These are phyloP conservation scores for Lutraria rhynchaena DNA, from an alignment of 1,140 invertebrate genomes.

Conservation along the genomic window DNA sequence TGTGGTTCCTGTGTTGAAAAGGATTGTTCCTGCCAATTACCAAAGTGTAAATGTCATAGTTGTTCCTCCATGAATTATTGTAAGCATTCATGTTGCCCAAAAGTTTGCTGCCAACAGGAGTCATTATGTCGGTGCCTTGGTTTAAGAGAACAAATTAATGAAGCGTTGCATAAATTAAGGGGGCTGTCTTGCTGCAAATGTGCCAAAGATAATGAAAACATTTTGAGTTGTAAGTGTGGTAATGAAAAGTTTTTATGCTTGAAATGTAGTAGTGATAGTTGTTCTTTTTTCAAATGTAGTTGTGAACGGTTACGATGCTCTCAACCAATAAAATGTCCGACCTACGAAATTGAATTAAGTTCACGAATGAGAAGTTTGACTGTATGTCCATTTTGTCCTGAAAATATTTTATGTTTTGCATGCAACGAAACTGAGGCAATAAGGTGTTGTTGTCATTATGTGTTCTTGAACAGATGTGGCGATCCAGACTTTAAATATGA, in stretches of 20 bases:
- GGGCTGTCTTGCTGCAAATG: neutral
- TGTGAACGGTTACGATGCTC: neutral
- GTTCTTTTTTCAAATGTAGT: neutral
- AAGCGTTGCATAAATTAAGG: no score
- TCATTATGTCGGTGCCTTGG: no score
- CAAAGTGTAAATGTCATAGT: no score
- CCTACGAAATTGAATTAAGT: slow-evolving; percentile 4
- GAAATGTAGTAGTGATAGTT: neutral
- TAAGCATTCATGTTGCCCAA: no score
- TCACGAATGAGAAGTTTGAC: neutral
- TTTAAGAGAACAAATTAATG: no score
- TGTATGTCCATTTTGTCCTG: neutral
- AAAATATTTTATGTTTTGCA: slow-evolving; percentile 16
- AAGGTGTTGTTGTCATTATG: slow-evolving; percentile 25
- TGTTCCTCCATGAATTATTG: no score
- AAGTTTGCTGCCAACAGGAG: no score
- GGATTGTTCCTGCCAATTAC: no score
- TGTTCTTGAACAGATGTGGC: slow-evolving; percentile 24
- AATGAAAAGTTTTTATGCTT: neutral
- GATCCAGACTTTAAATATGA: slow-evolving; percentile 5
- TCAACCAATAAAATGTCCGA: slow-evolving; percentile 12
- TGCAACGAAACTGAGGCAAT: slow-evolving; percentile 1
- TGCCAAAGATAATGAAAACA: slow-evolving; percentile 10
- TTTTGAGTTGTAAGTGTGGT: no score
- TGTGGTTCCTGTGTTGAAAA: neutral